Evolutionary conservation across 2,888 invertebrate genomes (phyloP), one percentile per base, ranked within the genome.

Genomic region (Alentia gelatinosa): DNA sequence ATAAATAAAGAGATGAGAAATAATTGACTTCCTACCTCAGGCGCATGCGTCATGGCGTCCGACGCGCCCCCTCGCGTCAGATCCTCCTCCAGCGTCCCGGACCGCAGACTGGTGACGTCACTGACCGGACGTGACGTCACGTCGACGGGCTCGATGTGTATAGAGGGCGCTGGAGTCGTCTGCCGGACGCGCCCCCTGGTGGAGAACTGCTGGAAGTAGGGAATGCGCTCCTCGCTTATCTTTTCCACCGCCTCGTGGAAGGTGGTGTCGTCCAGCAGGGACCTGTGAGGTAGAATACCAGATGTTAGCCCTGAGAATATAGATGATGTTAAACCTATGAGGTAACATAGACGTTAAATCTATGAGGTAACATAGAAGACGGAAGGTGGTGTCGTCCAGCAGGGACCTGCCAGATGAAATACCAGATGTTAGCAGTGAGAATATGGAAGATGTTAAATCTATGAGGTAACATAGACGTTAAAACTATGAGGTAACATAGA

Each of bases 191-290:
- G 12, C 30, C 30, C 23, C 33, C 30, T 47, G 56, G 74, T 86
- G 47, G 90, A 92, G 33, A 95, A 94, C 94, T 96, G 96, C 37
- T 93, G 91, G 92, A 95, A 96, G 92, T 95, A 95, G 0, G 96
- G 96, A n/a, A 94, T 93, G 3, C 94, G 93, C 88, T 96, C 96
- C 23, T 94, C 93, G 83, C 93, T 92, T 1, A 96, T 94, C 89
- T 94, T 94, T 35, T 93, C 92, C 40, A 95, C 93, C 0, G 95
- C 93, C 37, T 95, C 94, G 33, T 94, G 94, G 94, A 96, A 96
- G 56, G 93, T 93, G 0, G 93, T 92, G 92, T 96, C 96, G 91
- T 96, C 95, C 88, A 96, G 92, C 26, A 96, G 91, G 26, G 94
- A 56, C 56, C 56, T 56, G 12, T 19, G 3, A 56, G 3, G 12